Evolutionary conservation across 2,888 invertebrate genomes (phyloP).

Genomic region (Plagiodera versicolora): DNA sequence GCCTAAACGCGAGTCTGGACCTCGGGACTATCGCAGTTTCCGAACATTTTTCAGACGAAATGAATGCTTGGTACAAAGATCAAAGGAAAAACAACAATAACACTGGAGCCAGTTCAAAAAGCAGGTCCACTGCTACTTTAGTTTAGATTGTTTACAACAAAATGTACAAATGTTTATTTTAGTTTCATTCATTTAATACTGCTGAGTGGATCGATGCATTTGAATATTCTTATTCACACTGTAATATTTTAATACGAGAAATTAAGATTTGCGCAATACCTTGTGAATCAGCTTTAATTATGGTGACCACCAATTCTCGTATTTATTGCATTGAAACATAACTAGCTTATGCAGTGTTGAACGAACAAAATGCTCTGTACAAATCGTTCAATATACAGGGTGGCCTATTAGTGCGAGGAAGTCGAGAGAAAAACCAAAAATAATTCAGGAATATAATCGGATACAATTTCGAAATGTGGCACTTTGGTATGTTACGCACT

Average conservation of each 20-base stretch:
- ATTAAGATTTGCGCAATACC: no score
- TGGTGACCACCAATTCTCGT: no score
- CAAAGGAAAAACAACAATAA: slow-evolving; percentile 46
- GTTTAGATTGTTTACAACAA: slow-evolving; percentile 35
- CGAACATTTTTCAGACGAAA: slow-evolving; percentile 59
- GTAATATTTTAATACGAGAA: no score
- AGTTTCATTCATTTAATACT: not conserved
- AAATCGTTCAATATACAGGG: not conserved
- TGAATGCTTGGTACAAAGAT: slow-evolving; percentile 61
- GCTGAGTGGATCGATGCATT: not conserved
- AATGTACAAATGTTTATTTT: slow-evolving; percentile 27
- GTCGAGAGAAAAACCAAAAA: no score
- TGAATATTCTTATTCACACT: not conserved
- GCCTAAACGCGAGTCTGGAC: slow-evolving; percentile 46
- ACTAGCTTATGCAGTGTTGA: not conserved
- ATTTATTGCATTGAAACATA: no score
- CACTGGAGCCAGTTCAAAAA: slow-evolving; percentile 36
- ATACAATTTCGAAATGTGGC: no score
- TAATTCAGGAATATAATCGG: no score
- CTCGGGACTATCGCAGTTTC: slow-evolving; percentile 51
- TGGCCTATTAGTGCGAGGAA: no score
- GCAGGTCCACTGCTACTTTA: slow-evolving; percentile 47
- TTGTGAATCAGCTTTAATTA: no score
- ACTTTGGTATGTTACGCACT: no score
- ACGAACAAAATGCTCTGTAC: not conserved